Evolutionary conservation across 2,888 invertebrate species (phyloP).

Genomic region (Gymnosoma rotundatum): DNA sequence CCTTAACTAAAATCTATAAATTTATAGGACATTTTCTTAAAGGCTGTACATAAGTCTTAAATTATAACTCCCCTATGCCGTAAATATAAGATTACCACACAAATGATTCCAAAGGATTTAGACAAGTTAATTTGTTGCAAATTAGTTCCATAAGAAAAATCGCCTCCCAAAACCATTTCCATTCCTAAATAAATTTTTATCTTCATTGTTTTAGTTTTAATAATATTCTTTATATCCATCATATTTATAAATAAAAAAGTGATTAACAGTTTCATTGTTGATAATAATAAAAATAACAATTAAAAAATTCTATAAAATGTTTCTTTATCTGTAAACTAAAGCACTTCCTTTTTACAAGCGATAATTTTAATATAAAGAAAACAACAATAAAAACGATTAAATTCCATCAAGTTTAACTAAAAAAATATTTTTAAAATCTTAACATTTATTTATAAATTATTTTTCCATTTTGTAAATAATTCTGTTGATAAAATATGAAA

Average conservation of each 20-base stretch:
- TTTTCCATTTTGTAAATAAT: slow-evolving; percentile 11
- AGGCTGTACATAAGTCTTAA: no score
- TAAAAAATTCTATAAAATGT: slow-evolving; percentile 69
- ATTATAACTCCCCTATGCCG: no score
- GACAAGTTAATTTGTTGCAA: no score
- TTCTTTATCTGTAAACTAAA: slow-evolving; percentile 68
- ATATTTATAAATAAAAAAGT: slow-evolving; percentile 57
- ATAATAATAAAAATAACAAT: slow-evolving; percentile 48
- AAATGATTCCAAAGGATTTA: no score
- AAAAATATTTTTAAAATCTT: slow-evolving; percentile 49
- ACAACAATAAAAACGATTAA: slow-evolving; percentile 65
- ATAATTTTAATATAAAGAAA: slow-evolving; percentile 54
- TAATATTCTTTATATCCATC: slow-evolving; percentile 1
- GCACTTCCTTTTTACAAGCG: slow-evolving; percentile 61
- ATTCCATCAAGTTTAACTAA: slow-evolving; percentile 50
- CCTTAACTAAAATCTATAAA: no score
- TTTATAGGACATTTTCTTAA: no score
- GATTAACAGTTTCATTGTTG: slow-evolving; percentile 41
- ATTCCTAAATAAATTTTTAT: not conserved
- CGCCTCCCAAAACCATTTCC: no score
- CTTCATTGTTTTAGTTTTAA: slow-evolving; percentile 4
- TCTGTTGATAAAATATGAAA: slow-evolving; percentile 55
- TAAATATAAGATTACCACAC: no score
- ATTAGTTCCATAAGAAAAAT: no score
- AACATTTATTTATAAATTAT: slow-evolving; percentile 56